Conservation (phyloP, 2,797 vertebrate species). For the Babyrousa celebensis region DNA sequence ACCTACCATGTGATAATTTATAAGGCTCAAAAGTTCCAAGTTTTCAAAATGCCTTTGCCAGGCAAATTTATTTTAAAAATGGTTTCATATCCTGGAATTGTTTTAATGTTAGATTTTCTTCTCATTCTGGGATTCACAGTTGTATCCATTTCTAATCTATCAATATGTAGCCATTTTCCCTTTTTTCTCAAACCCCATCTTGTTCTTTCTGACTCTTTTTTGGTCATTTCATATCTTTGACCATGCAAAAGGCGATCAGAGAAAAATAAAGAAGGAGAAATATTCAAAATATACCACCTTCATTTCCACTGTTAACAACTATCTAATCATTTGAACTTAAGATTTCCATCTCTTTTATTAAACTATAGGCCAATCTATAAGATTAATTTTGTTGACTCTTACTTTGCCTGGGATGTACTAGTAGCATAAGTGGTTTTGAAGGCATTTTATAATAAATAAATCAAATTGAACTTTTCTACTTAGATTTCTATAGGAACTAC, state of each 20-base stretch:
- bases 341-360: neutral
- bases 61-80: neutral
- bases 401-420: neutral
- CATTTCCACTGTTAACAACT: neutral
- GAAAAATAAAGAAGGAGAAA: neutral
- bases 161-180: no score
- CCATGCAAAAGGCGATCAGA: neutral
- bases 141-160: neutral
- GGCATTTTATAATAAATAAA: neutral
- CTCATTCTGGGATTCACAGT: neutral
- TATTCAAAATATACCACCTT: neutral
- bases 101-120: neutral
- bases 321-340: neutral
- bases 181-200: neutral
- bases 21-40: neutral
- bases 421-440: neutral
- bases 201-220: neutral
- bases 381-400: neutral
- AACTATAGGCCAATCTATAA: neutral
- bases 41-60: neutral
- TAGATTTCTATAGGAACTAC: neutral
- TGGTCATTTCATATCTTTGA: neutral
- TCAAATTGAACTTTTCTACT: neutral
- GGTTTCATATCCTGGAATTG: neutral
- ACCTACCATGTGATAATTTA: accelerated